Conservation (phyloP, 2,888 invertebrate species). For the Pachliopta kotzebuea region DNA sequence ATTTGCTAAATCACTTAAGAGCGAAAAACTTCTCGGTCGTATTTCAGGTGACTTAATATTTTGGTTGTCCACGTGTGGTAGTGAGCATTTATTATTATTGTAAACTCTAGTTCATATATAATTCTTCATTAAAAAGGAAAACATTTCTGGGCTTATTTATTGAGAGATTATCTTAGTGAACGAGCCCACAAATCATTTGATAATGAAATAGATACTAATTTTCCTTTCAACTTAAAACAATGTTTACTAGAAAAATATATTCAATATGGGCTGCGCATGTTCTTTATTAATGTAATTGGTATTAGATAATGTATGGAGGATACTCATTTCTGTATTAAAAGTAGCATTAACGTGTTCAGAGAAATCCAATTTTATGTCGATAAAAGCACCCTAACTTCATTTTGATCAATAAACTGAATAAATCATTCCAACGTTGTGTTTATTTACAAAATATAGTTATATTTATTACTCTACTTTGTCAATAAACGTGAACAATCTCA, state of each 20-base stretch:
- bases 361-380: neutral
- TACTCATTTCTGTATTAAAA: neutral
- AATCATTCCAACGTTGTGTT: neutral
- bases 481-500: constrained; percentile 13
- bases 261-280: neutral
- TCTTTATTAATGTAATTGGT: neutral
- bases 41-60: too few relatives aligned
- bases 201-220: neutral
- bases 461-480: constrained; percentile 18
- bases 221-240: neutral
- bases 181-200: too few relatives aligned
- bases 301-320: constrained; percentile 1
- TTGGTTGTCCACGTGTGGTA: too few relatives aligned
- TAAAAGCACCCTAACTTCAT: neutral
- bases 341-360: neutral
- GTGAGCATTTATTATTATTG: too few relatives aligned
- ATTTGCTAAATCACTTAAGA: too few relatives aligned
- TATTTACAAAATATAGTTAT: neutral
- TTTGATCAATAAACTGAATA: neutral
- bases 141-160: neutral
- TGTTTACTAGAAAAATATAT: too few relatives aligned
- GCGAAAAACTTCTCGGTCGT: too few relatives aligned
- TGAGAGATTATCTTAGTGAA: too few relatives aligned
- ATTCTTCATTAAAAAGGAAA: neutral
- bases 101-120: too few relatives aligned